These are phyloP conservation scores for human DNA, from an alignment of 2,113 vertebrate species.

Conservation along the genomic window GRCh38 chr11:120558001-120558500, in stretches of 20 bases:
- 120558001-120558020: too few species aligned
- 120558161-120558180: background rate
- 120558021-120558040: too few species aligned
- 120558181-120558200: background rate
- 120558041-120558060: background rate
- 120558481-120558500: too few species aligned
- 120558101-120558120: background rate
- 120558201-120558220: background rate
- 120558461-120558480: too few species aligned
- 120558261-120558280: background rate
- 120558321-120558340: too few species aligned
- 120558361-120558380: too few species aligned
- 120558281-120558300: background rate
- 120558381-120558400: too few species aligned
- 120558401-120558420: too few species aligned
- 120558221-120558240: background rate
- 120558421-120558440: too few species aligned
- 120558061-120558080: background rate
- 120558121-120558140: background rate
- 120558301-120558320: too few species aligned
- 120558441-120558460: too few species aligned
- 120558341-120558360: too few species aligned
- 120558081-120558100: background rate
- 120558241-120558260: background rate
- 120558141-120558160: background rate